Evolutionary conservation across 1,140 invertebrate species (phyloP).

Genomic region (Meloidogyne exigua): DNA sequence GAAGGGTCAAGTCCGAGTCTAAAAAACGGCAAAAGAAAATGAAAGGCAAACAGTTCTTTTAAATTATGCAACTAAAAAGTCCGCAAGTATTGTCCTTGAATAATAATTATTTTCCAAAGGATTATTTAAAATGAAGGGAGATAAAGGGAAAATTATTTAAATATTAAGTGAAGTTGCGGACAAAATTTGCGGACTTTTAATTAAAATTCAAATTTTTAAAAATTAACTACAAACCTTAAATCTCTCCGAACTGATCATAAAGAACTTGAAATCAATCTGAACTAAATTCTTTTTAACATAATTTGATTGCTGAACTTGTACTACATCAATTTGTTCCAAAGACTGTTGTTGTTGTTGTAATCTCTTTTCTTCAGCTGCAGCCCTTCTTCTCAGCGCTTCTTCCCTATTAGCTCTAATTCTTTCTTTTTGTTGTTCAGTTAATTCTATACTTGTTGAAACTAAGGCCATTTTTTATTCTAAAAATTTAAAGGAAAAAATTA

Average conservation of each 20-base stretch:
- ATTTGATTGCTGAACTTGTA: too few relatives aligned
- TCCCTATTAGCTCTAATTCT: constrained; percentile 33
- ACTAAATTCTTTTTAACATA: not conserved
- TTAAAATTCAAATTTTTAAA: not conserved
- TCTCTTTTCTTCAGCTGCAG: not conserved
- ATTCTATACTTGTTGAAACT: constrained; percentile 7
- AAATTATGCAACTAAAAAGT: too few relatives aligned
- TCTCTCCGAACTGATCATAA: constrained; percentile 1
- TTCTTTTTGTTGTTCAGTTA: constrained; percentile 38
- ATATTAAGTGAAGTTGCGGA: too few relatives aligned
- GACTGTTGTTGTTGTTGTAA: constrained; percentile 13
- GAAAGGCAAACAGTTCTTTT: too few relatives aligned
- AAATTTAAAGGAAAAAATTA: not conserved
- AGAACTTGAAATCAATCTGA: constrained; percentile 7
- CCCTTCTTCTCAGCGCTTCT: constrained; percentile 31
- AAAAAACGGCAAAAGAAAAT: too few relatives aligned
- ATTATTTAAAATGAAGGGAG: too few relatives aligned
- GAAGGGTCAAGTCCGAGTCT: too few relatives aligned
- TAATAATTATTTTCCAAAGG: too few relatives aligned
- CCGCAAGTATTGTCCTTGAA: too few relatives aligned
- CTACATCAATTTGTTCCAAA: not conserved
- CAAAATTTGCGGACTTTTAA: too few relatives aligned
- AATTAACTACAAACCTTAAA: constrained; percentile 5
- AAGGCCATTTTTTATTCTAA: not conserved
- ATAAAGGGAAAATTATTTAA: too few relatives aligned